Evolutionary conservation across 2,888 invertebrate genomes (phyloP).

Genomic region (Drosophila gaucha): DNA sequence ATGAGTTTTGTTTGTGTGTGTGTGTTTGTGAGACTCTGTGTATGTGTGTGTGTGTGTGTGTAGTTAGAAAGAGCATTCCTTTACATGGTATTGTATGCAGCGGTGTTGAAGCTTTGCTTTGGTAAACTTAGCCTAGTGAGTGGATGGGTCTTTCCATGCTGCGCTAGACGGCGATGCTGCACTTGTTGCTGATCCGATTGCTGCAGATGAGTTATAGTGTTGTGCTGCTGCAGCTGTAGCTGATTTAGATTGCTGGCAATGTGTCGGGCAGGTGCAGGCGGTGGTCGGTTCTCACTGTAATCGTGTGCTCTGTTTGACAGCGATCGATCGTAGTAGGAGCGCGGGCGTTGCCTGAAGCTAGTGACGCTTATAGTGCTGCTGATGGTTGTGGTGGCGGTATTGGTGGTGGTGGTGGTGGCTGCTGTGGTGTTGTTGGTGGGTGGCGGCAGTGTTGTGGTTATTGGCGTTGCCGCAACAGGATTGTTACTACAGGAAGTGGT

Average conservation of each 20-base stretch:
- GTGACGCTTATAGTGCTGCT: constrained; percentile 35
- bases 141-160: constrained; percentile 97
- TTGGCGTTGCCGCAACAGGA: constrained; percentile 53
- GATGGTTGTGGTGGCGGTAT: constrained; percentile 19
- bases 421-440: constrained; percentile 34
- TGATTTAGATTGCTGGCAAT: constrained; percentile 40
- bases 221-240: constrained; percentile 52
- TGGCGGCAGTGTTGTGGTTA: constrained; percentile 53
- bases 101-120: constrained; percentile 90
- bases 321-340: constrained; percentile 83
- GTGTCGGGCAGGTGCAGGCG: constrained; percentile 85
- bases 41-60: constrained; percentile 40
- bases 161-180: constrained; percentile 91
- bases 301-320: constrained; percentile 78
- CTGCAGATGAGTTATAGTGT: constrained; percentile 47
- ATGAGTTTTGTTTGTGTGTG: constrained; percentile 38
- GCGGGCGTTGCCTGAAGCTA: constrained; percentile 79
- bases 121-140: constrained; percentile 93
- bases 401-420: not conserved
- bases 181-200: constrained; percentile 65
- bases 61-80: constrained; percentile 62
- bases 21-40: constrained; percentile 15
- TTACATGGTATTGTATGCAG: constrained; percentile 96
- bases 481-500: constrained; percentile 79
- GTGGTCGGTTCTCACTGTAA: constrained; percentile 84